Evolutionary conservation across 2,888 invertebrate genomes (phyloP).

Genomic region (Oligia strigilis): DNA sequence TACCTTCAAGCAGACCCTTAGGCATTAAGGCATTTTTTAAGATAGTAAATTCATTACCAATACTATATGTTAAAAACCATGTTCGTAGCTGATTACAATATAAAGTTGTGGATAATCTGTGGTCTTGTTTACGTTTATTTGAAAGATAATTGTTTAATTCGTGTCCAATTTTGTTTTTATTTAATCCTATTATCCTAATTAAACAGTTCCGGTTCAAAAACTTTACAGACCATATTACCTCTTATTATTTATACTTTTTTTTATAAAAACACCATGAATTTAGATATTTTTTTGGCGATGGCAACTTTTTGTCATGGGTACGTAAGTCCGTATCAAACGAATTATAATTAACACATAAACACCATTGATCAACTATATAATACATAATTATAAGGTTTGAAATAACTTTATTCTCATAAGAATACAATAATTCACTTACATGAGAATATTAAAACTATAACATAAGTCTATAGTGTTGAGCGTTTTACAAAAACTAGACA

Average conservation of each 20-base stretch:
- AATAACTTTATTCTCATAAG: too few species aligned
- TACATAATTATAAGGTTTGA: too few species aligned
- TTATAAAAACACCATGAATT: neutral
- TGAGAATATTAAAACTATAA: too few species aligned
- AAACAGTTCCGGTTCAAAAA: slow-evolving; percentile 31
- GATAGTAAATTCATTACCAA: neutral
- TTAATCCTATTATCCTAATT: slow-evolving; percentile 22
- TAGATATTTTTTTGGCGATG: neutral
- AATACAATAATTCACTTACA: too few species aligned
- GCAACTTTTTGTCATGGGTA: neutral
- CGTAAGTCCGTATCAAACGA: neutral
- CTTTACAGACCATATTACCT: neutral
- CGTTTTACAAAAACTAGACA: too few species aligned
- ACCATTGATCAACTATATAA: neutral
- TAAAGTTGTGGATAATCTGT: slow-evolving; percentile 7
- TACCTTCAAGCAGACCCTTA: neutral
- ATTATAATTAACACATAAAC: neutral
- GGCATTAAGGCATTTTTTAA: neutral
- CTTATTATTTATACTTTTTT: slow-evolving; percentile 11
- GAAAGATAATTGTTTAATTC: slow-evolving; percentile 12
- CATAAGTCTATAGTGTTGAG: too few species aligned
- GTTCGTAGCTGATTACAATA: neutral
- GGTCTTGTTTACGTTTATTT: slow-evolving; percentile 18
- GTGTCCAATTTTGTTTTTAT: slow-evolving; percentile 28
- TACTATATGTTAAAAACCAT: neutral